A percentile compares a stretch with the other conserved stretches of the same genome.
phyloP scores from a whole-genome alignment of 1,140 invertebrate species.

The Leptinotarsa defecta region DNA sequence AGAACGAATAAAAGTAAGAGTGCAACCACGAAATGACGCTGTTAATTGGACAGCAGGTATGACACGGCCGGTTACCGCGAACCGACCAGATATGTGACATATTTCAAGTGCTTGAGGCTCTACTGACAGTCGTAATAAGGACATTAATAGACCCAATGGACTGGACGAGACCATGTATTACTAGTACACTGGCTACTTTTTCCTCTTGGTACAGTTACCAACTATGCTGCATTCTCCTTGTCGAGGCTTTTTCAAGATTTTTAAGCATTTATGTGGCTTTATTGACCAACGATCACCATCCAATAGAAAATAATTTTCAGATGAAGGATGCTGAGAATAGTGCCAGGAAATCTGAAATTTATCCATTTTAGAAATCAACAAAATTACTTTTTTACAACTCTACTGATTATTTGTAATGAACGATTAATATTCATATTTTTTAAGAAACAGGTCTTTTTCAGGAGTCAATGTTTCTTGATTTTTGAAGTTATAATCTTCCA shows the following conservation, averaged over 20 bases:
- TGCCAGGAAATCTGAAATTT: too few relatives aligned
- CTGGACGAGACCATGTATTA: constrained; percentile 19
- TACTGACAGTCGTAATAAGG: constrained; percentile 49
- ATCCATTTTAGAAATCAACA: too few relatives aligned
- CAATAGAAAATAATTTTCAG: too few relatives aligned
- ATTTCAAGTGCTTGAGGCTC: constrained; percentile 47
- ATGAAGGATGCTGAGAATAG: too few relatives aligned
- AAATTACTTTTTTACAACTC: too few relatives aligned
- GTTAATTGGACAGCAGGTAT: constrained; percentile 49
- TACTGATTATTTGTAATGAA: too few relatives aligned
- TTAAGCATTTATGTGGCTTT: not conserved
- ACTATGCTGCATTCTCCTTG: constrained; percentile 2
- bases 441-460: too few relatives aligned
- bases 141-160: constrained; percentile 45
- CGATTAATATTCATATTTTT: too few relatives aligned
- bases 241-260: not conserved
- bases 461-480: too few relatives aligned
- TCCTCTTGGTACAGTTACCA: constrained; percentile 19
- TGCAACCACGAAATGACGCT: constrained; percentile 40
- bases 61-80: constrained; percentile 49
- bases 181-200: constrained; percentile 18
- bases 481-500: too few relatives aligned
- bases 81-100: constrained; percentile 51
- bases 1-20: constrained; percentile 42
- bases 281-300: not conserved